Conservation (phyloP, 2,113 vertebrate genomes). For the Bostrychus sinensis region DNA sequence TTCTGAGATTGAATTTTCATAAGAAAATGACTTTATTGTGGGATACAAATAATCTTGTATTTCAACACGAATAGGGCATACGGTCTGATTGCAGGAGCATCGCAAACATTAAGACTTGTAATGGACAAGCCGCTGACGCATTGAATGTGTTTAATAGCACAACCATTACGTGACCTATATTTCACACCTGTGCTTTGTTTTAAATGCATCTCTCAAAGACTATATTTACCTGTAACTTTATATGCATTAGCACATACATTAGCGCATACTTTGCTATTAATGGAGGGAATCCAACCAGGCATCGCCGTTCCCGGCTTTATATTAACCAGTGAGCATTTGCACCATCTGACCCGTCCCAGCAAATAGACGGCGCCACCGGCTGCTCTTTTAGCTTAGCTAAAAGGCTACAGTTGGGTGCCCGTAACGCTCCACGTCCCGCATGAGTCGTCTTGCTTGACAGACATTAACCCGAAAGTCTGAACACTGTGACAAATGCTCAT, state of each 20-base stretch:
- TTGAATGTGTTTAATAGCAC: background rate
- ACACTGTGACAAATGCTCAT: background rate
- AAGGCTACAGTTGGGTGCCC: slow-evolving; percentile 54
- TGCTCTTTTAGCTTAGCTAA: slow-evolving; percentile 43
- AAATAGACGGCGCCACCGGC: slow-evolving; percentile 57
- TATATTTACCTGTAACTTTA: background rate
- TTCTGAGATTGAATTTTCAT: background rate
- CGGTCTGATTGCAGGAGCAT: background rate
- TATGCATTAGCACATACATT: background rate
- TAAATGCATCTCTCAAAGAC: background rate
- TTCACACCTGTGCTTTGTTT: slow-evolving; percentile 4
- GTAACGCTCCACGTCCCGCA: slow-evolving; percentile 55
- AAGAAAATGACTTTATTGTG: background rate
- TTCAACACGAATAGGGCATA: background rate
- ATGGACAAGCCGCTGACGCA: background rate
- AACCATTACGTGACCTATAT: slow-evolving; percentile 47
- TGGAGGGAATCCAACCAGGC: slow-evolving; percentile 3
- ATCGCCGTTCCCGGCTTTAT: slow-evolving; percentile 36
- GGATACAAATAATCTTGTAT: no score
- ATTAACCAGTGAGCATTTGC: slow-evolving; percentile 46
- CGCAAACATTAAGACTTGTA: slow-evolving; percentile 6
- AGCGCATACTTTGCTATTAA: background rate
- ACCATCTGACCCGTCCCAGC: slow-evolving; percentile 52
- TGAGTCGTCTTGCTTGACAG: slow-evolving; percentile 59
- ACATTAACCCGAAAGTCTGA: slow-evolving; percentile 3